phyloP scores from a whole-genome alignment of 2,113 vertebrate genomes.

The Festucalex cinctus region DNA sequence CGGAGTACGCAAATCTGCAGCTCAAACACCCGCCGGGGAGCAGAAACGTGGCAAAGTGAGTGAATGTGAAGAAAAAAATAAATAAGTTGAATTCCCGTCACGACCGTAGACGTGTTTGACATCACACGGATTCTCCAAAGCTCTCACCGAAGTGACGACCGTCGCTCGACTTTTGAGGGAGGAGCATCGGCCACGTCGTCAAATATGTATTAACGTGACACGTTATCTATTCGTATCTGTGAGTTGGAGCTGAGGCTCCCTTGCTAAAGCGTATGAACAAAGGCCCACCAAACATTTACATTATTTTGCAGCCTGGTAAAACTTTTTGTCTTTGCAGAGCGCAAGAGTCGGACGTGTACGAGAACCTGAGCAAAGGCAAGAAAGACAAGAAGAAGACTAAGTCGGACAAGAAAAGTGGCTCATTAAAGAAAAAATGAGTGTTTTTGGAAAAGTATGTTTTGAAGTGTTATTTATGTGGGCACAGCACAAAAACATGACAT shows the following conservation, averaged over 20 bases:
- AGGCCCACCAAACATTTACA: no score
- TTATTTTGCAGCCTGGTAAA: no score
- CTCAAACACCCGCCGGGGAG: slow-evolving; percentile 71
- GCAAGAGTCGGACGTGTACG: slow-evolving; percentile 82
- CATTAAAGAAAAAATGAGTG: slow-evolving; percentile 82
- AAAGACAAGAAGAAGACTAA: slow-evolving; percentile 82
- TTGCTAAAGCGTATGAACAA: no score
- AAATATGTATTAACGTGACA: not conserved
- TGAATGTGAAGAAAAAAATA: not conserved
- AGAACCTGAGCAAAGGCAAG: slow-evolving; percentile 81
- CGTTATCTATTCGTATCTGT: not conserved
- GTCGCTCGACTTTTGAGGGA: not conserved
- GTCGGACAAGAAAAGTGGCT: slow-evolving; percentile 82
- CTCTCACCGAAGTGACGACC: not conserved
- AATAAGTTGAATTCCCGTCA: not conserved
- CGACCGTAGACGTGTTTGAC: not conserved
- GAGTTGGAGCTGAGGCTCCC: not conserved
- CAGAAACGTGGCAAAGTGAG: slow-evolving; percentile 87
- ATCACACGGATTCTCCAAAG: not conserved
- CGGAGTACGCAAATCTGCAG: slow-evolving; percentile 89
- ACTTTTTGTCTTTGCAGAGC: slow-evolving; percentile 65
- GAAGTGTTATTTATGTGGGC: slow-evolving; percentile 46
- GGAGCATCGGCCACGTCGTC: not conserved
- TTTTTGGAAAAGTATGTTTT: slow-evolving; percentile 14
- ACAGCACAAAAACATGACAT: not conserved